phyloP scores from a whole-genome alignment of 2,113 vertebrate species.

The Aphyosemion australe region DNA sequence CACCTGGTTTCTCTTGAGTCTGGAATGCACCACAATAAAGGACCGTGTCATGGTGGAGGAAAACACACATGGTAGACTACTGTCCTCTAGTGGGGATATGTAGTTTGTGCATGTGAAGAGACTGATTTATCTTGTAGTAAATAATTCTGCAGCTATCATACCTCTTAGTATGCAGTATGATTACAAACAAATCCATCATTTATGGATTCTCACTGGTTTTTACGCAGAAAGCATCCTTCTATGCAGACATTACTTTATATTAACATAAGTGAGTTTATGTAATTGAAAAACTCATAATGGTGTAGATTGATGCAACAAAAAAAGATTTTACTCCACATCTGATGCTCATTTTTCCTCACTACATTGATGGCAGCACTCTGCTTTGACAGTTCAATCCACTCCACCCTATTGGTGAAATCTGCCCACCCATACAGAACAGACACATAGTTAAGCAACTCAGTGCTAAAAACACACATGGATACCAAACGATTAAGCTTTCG shows the following conservation, averaged over 20 bases:
- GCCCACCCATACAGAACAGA: neutral
- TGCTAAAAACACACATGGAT: no score
- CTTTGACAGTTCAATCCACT: neutral
- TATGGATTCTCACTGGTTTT: no score
- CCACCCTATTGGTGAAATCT: neutral
- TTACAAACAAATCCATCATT: neutral
- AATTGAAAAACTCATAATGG: neutral
- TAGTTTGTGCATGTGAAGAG: neutral
- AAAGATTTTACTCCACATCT: neutral
- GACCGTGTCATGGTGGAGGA: neutral
- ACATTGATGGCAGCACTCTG: neutral
- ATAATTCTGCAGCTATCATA: neutral
- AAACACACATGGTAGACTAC: neutral
- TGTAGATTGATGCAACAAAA: neutral
- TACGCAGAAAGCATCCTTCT: no score
- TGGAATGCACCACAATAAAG: conserved; percentile 5
- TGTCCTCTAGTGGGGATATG: conserved; percentile 55
- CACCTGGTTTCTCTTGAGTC: conserved; percentile 4
- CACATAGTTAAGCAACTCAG: no score
- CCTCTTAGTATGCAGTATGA: neutral
- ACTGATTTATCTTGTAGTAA: neutral
- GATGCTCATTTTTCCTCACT: neutral
- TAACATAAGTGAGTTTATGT: neutral
- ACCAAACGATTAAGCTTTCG: no score
- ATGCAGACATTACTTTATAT: no score